Conservation (phyloP, 35 echinoderm and acorn worm species). For the Stichopus chloronotus region DNA sequence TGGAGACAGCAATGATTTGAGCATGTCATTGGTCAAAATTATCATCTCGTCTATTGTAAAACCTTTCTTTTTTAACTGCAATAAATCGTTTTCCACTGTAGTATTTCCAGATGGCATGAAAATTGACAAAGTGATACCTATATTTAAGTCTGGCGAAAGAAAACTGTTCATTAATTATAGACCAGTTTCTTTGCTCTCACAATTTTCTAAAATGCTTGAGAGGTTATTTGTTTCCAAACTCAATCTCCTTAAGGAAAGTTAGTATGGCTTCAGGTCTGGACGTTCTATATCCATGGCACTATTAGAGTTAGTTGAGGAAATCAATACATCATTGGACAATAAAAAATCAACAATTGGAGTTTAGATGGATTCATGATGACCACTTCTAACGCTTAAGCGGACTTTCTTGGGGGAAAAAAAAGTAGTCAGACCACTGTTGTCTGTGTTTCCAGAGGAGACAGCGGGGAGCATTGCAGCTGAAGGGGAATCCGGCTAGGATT, state of each 20-base stretch:
- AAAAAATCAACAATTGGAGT: background rate
- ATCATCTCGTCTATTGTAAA: too few species aligned
- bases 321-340: conserved; percentile 10
- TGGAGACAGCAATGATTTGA: conserved; percentile 7
- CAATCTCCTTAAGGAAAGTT: conserved; percentile 30
- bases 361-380: too few species aligned
- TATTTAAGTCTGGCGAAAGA: too few species aligned
- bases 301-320: conserved; percentile 10
- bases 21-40: too few species aligned
- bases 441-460: too few species aligned
- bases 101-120: background rate
- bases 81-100: background rate
- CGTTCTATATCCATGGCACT: conserved; percentile 6
- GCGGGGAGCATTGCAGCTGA: too few species aligned
- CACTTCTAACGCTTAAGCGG: too few species aligned
- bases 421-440: too few species aligned
- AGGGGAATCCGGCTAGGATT: too few species aligned
- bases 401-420: too few species aligned
- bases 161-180: conserved; percentile 29
- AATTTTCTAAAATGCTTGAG: conserved; percentile 33
- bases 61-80: background rate
- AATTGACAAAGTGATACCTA: background rate
- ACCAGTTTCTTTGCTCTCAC: conserved; percentile 10
- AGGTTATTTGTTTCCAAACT: background rate
- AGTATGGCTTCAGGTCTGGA: conserved; percentile 8